A percentile compares a stretch with the other conserved stretches of the same genome.
Evolutionary conservation across 2,888 invertebrate genomes (phyloP).

Genomic region (Nemapogon koenigi): DNA sequence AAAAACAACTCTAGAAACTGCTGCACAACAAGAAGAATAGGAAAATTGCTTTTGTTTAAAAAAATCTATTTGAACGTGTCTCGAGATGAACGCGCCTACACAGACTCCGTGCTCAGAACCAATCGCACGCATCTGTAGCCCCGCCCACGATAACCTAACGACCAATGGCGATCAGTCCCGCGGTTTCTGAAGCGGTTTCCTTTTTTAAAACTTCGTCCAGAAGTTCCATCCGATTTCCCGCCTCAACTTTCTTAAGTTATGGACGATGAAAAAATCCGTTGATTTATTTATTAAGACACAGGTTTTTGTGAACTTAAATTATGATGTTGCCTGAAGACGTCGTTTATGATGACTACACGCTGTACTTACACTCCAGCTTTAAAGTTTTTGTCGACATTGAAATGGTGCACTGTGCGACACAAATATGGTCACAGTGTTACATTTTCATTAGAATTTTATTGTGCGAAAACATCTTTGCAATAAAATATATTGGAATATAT

Average conservation of each 20-base stretch:
- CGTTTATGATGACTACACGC: slow-evolving; percentile 18
- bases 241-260: slow-evolving; percentile 50
- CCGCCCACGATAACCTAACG: slow-evolving; percentile 41
- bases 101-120: slow-evolving; percentile 37
- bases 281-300: slow-evolving; percentile 55
- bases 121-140: slow-evolving; percentile 40
- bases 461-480: slow-evolving; percentile 13
- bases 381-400: slow-evolving; percentile 30
- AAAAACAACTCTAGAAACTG: slow-evolving; percentile 59
- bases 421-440: slow-evolving; percentile 23
- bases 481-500: too few relatives aligned
- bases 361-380: slow-evolving; percentile 26
- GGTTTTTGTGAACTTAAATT: slow-evolving; percentile 51
- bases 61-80: slow-evolving; percentile 61
- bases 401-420: slow-evolving; percentile 13
- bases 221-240: slow-evolving; percentile 63
- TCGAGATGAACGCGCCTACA: slow-evolving; percentile 55
- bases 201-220: slow-evolving; percentile 62
- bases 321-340: slow-evolving; percentile 44
- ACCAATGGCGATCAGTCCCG: slow-evolving; percentile 40
- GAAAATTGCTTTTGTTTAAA: slow-evolving; percentile 64
- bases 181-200: slow-evolving; percentile 57
- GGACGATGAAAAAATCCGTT: slow-evolving; percentile 51
- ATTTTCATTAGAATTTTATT: slow-evolving; percentile 34
- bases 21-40: slow-evolving; percentile 61